Evolutionary conservation across 1,140 invertebrate species (phyloP).

Genomic region (Palaemon carinicauda): DNA sequence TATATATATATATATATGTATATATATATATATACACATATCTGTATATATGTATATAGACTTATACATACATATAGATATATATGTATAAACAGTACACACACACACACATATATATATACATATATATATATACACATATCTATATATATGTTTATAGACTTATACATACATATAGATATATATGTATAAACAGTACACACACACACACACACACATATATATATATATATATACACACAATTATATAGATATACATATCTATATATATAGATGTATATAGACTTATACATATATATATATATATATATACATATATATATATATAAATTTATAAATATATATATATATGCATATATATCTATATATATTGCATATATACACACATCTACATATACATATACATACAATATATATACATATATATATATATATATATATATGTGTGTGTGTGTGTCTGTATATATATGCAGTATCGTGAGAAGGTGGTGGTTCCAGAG

Average conservation of each 20-base stretch:
- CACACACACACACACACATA: background rate
- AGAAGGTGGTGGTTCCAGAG: no score
- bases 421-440: background rate
- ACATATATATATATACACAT: background rate
- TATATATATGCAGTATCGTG: no score
- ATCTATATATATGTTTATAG: background rate
- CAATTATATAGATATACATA: background rate
- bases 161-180: background rate
- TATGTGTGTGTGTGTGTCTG: background rate
- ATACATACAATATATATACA: background rate
- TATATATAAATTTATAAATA: background rate
- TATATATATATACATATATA: slow-evolving; percentile 1
- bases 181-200: background rate
- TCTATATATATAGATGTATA: background rate
- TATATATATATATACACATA: background rate
- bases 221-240: background rate
- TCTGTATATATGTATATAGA: background rate
- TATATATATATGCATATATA: background rate
- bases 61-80: background rate
- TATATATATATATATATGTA: background rate
- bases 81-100: no score
- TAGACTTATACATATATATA: background rate
- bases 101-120: background rate
- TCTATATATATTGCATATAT: background rate
- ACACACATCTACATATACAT: background rate